These are phyloP conservation scores for Zhuqinia jingwanae DNA, from an alignment of 2,888 invertebrate species.

Conservation along the genomic window DNA sequence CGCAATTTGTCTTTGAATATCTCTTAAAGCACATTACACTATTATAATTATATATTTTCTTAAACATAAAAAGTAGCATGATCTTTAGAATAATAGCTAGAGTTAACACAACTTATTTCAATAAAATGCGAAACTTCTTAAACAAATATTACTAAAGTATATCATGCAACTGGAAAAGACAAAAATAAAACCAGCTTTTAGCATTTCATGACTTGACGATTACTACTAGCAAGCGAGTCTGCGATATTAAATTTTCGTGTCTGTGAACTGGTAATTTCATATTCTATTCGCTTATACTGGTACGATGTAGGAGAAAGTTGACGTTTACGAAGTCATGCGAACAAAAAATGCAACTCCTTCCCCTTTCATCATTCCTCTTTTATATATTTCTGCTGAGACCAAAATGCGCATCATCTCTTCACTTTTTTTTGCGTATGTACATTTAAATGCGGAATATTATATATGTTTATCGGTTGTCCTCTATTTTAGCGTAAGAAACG, in stretches of 20 bases:
- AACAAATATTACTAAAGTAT: background rate
- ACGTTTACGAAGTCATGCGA: slow-evolving; percentile 47
- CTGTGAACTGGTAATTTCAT: slow-evolving; percentile 57
- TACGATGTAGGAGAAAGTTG: slow-evolving; percentile 63
- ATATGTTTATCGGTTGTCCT: slow-evolving; percentile 46
- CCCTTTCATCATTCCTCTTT: slow-evolving; percentile 56
- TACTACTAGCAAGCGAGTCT: slow-evolving; percentile 54
- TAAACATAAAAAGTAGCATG: background rate
- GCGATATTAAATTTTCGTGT: slow-evolving; percentile 65
- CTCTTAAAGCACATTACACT: too few relatives aligned
- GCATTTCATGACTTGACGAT: slow-evolving; percentile 63
- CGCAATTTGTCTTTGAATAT: too few relatives aligned
- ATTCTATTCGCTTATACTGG: slow-evolving; percentile 28
- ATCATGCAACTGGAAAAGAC: slow-evolving; percentile 29
- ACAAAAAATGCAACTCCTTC: slow-evolving; percentile 59
- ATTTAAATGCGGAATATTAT: slow-evolving; percentile 70
- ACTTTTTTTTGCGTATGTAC: slow-evolving; percentile 68
- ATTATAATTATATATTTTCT: too few relatives aligned
- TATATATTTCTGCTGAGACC: slow-evolving; percentile 34
- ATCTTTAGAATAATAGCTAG: background rate
- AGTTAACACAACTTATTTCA: background rate
- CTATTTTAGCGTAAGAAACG: slow-evolving; percentile 67
- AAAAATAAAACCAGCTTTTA: slow-evolving; percentile 56
- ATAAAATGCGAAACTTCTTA: background rate
- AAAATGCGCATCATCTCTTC: slow-evolving; percentile 59